Conservation (phyloP, 2,797 vertebrate species). For the Antennarius maculatus region DNA sequence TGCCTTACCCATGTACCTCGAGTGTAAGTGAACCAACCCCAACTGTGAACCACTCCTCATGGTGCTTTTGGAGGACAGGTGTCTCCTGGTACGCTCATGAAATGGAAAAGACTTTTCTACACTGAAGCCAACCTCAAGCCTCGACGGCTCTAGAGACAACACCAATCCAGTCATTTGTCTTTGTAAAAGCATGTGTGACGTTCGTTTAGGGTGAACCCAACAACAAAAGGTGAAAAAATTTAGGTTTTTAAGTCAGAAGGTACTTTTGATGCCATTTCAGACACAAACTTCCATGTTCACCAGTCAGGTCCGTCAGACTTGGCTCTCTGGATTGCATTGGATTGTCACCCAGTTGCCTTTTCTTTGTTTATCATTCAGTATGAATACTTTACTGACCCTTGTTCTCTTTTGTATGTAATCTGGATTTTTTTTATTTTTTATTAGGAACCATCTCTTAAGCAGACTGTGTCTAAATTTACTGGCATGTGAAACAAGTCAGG, state of each 20-base stretch:
- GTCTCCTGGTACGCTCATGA: neutral
- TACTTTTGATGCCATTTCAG: neutral
- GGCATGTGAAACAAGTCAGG: neutral
- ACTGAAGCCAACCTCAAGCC: neutral
- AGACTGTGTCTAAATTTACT: neutral
- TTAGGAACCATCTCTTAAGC: neutral
- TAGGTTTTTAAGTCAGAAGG: neutral
- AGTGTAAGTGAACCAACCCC: neutral
- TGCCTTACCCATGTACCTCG: constrained; percentile 12
- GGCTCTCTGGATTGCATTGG: too few relatives aligned
- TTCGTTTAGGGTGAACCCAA: neutral
- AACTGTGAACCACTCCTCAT: neutral
- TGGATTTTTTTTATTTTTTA: too few relatives aligned
- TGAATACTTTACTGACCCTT: neutral
- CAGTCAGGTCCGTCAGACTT: neutral
- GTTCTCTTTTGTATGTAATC: neutral
- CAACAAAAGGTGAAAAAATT: neutral
- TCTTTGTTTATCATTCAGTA: neutral
- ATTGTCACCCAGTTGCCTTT: neutral
- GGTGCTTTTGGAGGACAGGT: neutral
- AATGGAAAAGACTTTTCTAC: neutral
- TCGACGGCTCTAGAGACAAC: neutral
- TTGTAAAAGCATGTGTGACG: constrained; percentile 8
- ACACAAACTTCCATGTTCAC: neutral
- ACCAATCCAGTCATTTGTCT: constrained; percentile 2